Evolutionary conservation across 2,888 invertebrate genomes (phyloP).

Genomic region (Nemoura dubitans): DNA sequence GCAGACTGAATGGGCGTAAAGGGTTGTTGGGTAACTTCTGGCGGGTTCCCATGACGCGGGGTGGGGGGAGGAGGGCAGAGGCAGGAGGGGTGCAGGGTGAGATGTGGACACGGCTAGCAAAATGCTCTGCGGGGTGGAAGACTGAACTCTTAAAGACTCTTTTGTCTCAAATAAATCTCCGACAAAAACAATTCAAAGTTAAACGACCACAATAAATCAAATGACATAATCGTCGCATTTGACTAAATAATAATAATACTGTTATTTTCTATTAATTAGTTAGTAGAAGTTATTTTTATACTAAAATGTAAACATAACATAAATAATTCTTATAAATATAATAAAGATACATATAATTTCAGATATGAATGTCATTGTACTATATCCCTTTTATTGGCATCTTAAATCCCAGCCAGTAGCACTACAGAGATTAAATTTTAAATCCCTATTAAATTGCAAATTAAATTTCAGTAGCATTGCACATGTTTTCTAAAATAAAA

Average conservation of each 20-base stretch:
- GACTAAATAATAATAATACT: background rate
- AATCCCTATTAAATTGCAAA: background rate
- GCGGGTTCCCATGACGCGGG: background rate
- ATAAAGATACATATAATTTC: constrained; percentile 13
- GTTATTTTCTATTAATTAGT: background rate
- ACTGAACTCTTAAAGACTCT: constrained; percentile 1
- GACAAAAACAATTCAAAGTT: background rate
- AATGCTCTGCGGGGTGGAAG: constrained; percentile 7
- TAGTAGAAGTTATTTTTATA: background rate
- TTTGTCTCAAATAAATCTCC: background rate
- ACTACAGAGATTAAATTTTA: background rate
- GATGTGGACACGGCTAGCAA: background rate
- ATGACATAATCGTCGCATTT: background rate
- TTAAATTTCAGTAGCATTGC: background rate
- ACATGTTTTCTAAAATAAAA: background rate
- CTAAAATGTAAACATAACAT: background rate
- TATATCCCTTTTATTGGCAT: constrained; percentile 7
- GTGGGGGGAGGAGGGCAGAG: background rate
- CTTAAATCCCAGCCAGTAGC: background rate
- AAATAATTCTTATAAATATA: constrained; percentile 1
- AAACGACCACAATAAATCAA: background rate
- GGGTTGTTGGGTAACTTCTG: background rate
- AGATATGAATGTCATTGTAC: constrained; percentile 21
- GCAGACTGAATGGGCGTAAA: background rate
- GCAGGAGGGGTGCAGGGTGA: background rate